These are phyloP conservation scores for Neodiprion virginianus DNA, from an alignment of 1,140 invertebrate species.

Conservation along the genomic window DNA sequence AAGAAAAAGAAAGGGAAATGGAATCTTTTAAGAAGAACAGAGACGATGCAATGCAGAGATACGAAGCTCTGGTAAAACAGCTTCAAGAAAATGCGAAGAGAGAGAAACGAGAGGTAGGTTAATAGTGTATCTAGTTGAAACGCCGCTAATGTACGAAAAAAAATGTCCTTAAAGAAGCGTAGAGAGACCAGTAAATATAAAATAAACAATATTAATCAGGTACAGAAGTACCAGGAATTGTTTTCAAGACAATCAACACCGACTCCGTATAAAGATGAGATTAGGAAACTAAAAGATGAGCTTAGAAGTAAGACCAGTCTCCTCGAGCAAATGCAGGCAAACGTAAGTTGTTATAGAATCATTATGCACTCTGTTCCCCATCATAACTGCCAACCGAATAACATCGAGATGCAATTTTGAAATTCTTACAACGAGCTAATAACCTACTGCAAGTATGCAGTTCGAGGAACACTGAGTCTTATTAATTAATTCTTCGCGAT, in stretches of 20 bases:
- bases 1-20: slow-evolving; percentile 42
- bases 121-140: not conserved
- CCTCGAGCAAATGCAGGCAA: not conserved
- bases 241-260: slow-evolving; percentile 30
- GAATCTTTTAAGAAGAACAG: slow-evolving; percentile 46
- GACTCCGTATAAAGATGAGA: slow-evolving; percentile 5
- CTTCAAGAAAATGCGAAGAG: slow-evolving; percentile 41
- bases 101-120: slow-evolving; percentile 37
- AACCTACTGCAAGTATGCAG: slow-evolving; percentile 8
- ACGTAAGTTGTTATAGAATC: not conserved
- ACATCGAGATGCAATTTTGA: slow-evolving; percentile 21
- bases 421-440: slow-evolving; percentile 19
- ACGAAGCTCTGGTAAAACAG: slow-evolving; percentile 45
- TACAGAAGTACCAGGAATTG: slow-evolving; percentile 36
- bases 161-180: not conserved
- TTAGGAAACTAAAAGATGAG: not conserved
- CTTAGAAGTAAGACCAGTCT: not conserved
- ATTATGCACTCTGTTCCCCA: not conserved
- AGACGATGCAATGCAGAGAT: slow-evolving; percentile 40
- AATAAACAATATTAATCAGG: slow-evolving; percentile 13
- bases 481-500: too few relatives aligned
- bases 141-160: not conserved
- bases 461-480: not conserved
- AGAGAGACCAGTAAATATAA: not conserved
- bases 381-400: not conserved